A percentile compares a stretch with the other conserved stretches of the same genome.
Conservation (phyloP, 1,140 invertebrate genomes). For the Condylostylus longicornis region DNA sequence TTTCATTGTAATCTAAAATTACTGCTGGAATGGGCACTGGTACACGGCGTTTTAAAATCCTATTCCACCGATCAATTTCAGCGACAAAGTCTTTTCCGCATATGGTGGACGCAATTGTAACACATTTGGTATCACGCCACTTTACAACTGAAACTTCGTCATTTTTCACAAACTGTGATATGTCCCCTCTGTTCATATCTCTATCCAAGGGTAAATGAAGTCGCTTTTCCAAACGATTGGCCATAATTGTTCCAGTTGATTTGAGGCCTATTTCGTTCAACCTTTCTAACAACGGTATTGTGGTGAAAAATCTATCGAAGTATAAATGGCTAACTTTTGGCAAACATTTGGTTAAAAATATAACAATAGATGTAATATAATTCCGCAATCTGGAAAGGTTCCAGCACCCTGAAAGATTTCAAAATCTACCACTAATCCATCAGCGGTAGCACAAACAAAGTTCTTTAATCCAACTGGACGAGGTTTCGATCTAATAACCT, state of each 20-base stretch:
- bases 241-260: constrained; percentile 3
- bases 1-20: constrained; percentile 5
- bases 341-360: constrained; percentile 1
- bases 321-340: constrained; percentile 4
- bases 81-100: constrained; percentile 1
- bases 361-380: constrained; percentile 3
- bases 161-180: not conserved
- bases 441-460: not conserved
- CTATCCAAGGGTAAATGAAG: not conserved
- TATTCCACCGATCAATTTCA: not conserved
- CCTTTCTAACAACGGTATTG: constrained; percentile 4
- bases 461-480: constrained; percentile 3
- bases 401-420: constrained; percentile 2
- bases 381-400: constrained; percentile 6
- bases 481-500: constrained; percentile 9
- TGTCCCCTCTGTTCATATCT: not conserved
- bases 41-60: constrained; percentile 5
- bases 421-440: constrained; percentile 2
- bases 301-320: constrained; percentile 8
- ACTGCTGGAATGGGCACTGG: constrained; percentile 6
- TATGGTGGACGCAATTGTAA: not conserved
- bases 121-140: constrained; percentile 2
- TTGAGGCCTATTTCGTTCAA: not conserved
- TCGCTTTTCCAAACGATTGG: not conserved
- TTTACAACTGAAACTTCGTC: not conserved